Base-by-base conservation (phyloP, 2,113 vertebrate genomes). In the Dasyornis broadbenti region DNA sequence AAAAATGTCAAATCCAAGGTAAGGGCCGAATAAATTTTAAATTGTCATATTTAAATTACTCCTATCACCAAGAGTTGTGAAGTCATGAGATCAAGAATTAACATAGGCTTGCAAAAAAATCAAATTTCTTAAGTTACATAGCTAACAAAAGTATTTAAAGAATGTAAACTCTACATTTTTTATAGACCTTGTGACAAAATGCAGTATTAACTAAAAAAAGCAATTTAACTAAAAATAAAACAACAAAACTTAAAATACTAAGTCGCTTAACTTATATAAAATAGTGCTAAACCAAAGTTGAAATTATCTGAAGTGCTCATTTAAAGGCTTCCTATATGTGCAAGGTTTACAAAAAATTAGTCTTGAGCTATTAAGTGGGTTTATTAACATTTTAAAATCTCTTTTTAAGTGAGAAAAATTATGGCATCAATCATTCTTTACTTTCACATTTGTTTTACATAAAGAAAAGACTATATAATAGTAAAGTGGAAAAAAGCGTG, bases 141-240 rank as follows among this genome's bases (percentile, higher is more conserved):
- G 6, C 6, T 63, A 60, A 71, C 15, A 52, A 10, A 86, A 91
- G 10, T 24, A 73, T 59, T 68, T 57, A 40, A 87, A 71, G 13
- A 85, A 76, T n/a, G 10, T 2, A 57, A 96, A 57, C 6, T 72
- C 13, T 64, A 53, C 21, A 23, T 65, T 47, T 7, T 68, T 76
- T 59, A 31, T 26, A 35, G 52, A 66, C 13, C 26, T 59, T 35
- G 26, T 57, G 12, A 61, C 18, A 92, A 65, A 59, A 89, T 42
- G 2, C 7, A 82, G 33, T 18, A 76, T 16, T 40, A 40, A n/a
- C 14, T n/a, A 24, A 39, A 72, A 53, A 63, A 13, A 13, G 3
- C 13, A 42, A 52, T 68, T 76, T 37, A 27, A 73, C 15, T 28
- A 37, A 75, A 63, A 71, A 56, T 1, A 0, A 0, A 8, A 23